Percentiles rank a stretch among this genome's conserved stretches.
Evolutionary conservation across 2,888 invertebrate genomes (phyloP).

Genomic region (Oligia strigilis): DNA sequence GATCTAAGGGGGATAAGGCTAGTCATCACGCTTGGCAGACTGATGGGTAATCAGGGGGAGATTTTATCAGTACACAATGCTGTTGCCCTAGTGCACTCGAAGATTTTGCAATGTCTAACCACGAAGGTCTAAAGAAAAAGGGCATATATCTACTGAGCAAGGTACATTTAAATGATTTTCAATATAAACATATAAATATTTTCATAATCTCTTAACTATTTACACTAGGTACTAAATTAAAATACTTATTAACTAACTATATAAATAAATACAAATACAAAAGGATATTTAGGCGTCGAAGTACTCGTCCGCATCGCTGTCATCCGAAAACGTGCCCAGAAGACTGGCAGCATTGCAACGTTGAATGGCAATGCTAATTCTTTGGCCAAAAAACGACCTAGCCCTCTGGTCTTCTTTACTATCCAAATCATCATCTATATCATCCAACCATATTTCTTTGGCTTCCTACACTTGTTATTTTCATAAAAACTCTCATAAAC

Average conservation of each 20-base stretch:
- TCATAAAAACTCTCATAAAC: not conserved
- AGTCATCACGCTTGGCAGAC: constrained; percentile 36
- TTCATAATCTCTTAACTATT: too few species aligned
- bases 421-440: not conserved
- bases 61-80: constrained; percentile 43
- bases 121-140: constrained; percentile 1
- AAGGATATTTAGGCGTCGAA: too few species aligned
- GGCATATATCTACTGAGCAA: not conserved
- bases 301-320: too few species aligned
- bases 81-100: constrained; percentile 29
- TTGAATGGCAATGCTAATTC: too few species aligned
- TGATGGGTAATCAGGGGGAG: constrained; percentile 37
- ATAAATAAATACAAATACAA: too few species aligned
- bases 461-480: not conserved
- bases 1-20: constrained; percentile 38
- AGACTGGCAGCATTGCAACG: too few species aligned
- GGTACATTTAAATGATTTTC: not conserved
- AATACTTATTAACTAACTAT: too few species aligned
- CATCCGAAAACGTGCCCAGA: too few species aligned
- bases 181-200: too few species aligned
- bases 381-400: too few species aligned
- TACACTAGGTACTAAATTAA: too few species aligned
- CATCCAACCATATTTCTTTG: not conserved
- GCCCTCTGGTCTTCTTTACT: not conserved
- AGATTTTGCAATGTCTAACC: constrained; percentile 37